Base-by-base conservation (phyloP, 1,140 invertebrate species). In the Drosophila triauraria region DNA sequence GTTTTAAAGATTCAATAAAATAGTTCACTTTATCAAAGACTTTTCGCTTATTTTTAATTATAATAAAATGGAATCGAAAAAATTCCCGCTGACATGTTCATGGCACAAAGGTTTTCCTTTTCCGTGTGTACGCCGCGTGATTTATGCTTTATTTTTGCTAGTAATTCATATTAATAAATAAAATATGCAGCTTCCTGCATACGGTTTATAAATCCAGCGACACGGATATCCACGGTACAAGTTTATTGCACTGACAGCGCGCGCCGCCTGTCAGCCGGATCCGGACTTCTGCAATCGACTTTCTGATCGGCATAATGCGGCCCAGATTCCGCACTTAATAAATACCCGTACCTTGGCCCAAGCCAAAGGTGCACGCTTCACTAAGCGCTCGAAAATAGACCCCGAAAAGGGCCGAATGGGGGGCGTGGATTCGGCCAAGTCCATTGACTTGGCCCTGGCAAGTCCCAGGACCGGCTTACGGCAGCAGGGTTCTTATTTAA, bases 271-370 rank as follows among this genome's bases (percentile, higher is more conserved):
- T 68, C 67, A 68, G 59, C 65, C 50, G 62, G 46, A 67, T 61
- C 81, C 65, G 61, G 63, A 72, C 56, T 57, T 74, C 64, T 58
- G 63, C 75, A 76, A 83, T 76, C 75, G 75, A 75, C 56, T 60
- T 80, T 74, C 46, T 68, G 78, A 75, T 59, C 61, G 47, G 51
- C 51, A 50, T 59, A 64, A 78, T 35, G 30, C 63, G 60, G 79
- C 80, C 85, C 83, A 64, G 75, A 72, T 82, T 78, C 47, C 42
- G 80, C 71, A 88, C 84, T 87, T 80, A 70, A 69, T 78, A 80
- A 80, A 88, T 88, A 88, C 80, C 82, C 74, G 60, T 88, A 80
- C 80, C 80, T 74, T 53, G 62, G 65, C 64, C 81, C 71, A 75
- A 87, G 60, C 77, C 60, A 75, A 88, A 80, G 71, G 69, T 51